A percentile compares a stretch with the other conserved stretches of the same genome.
Conservation (phyloP, 2,888 invertebrate species). For the Cylloceria caligata region DNA sequence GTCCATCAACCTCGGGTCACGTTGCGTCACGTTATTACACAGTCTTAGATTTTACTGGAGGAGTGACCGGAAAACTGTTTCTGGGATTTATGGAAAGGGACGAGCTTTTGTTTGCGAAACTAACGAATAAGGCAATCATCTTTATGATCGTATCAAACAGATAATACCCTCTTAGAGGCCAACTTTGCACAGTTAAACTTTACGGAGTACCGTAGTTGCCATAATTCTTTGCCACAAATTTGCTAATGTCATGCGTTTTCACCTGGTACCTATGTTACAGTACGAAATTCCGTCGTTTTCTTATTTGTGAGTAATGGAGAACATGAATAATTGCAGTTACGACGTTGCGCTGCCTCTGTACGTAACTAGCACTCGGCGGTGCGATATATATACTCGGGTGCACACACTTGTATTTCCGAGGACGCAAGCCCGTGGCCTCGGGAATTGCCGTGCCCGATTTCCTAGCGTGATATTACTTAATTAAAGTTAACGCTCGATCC, state of each 20-base stretch:
- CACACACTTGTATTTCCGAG: constrained; percentile 8
- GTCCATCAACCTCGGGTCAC: constrained; percentile 19
- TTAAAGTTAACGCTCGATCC: constrained; percentile 75
- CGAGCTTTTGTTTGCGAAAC: neutral
- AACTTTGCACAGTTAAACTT: constrained; percentile 15
- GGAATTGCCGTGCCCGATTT: constrained; percentile 73
- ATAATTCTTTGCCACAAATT: constrained; percentile 22
- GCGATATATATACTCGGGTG: neutral
- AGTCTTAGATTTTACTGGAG: constrained; percentile 6
- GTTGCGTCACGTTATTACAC: constrained; percentile 8
- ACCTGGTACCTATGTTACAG: constrained; percentile 7
- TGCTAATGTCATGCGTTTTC: constrained; percentile 27
- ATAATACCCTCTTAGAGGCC: neutral
- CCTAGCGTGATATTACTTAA: constrained; percentile 75
- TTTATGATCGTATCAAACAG: constrained; percentile 11
- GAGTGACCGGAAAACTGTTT: constrained; percentile 14
- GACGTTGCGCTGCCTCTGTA: constrained; percentile 23
- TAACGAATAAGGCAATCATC: neutral
- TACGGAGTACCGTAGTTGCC: constrained; percentile 15
- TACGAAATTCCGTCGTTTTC: constrained; percentile 41
- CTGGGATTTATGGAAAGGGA: neutral
- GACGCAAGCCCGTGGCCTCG: constrained; percentile 60
- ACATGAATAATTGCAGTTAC: constrained; percentile 62
- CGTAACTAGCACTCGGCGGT: constrained; percentile 18
- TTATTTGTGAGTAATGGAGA: constrained; percentile 48